A percentile compares a stretch with the other conserved stretches of the same genome.
Conservation (phyloP, 1,140 invertebrate genomes). For the Drosophila teissieri region DNA sequence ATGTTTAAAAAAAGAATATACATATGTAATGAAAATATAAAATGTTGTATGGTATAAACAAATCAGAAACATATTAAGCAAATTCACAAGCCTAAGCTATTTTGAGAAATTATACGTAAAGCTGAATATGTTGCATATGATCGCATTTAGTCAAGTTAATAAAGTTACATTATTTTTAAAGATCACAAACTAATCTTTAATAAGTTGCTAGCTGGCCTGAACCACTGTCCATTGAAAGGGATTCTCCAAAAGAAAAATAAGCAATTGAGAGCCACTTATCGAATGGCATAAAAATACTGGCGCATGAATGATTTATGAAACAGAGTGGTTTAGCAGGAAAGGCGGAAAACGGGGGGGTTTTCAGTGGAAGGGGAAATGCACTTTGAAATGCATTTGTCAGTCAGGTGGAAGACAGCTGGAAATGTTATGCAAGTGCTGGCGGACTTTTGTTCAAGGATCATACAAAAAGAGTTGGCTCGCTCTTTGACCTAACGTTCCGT, state of each 20-base stretch:
- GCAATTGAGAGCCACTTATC: slow-evolving; percentile 48
- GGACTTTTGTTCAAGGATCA: slow-evolving; percentile 25
- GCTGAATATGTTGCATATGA: too few species aligned
- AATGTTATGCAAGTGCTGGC: slow-evolving; percentile 29
- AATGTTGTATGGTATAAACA: not conserved
- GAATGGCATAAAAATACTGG: slow-evolving; percentile 67
- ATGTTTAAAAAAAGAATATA: not conserved
- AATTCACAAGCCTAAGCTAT: too few species aligned
- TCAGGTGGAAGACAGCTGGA: slow-evolving; percentile 21
- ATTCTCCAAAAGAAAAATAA: not conserved
- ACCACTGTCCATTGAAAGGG: slow-evolving; percentile 14
- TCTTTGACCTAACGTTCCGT: slow-evolving; percentile 4
- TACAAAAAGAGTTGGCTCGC: slow-evolving; percentile 2
- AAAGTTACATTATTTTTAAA: not conserved
- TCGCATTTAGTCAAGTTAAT: too few species aligned
- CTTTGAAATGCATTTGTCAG: slow-evolving; percentile 32
- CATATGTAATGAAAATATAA: not conserved
- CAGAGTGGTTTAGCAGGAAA: slow-evolving; percentile 21
- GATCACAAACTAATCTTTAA: not conserved
- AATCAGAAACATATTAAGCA: too few species aligned
- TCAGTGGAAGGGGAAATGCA: not conserved
- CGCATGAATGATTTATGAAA: slow-evolving; percentile 77
- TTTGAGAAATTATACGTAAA: too few species aligned
- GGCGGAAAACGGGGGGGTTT: not conserved
- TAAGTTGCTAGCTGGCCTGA: not conserved